Conservation (phyloP, 2,888 invertebrate species). For the Augochlorella aurata region DNA sequence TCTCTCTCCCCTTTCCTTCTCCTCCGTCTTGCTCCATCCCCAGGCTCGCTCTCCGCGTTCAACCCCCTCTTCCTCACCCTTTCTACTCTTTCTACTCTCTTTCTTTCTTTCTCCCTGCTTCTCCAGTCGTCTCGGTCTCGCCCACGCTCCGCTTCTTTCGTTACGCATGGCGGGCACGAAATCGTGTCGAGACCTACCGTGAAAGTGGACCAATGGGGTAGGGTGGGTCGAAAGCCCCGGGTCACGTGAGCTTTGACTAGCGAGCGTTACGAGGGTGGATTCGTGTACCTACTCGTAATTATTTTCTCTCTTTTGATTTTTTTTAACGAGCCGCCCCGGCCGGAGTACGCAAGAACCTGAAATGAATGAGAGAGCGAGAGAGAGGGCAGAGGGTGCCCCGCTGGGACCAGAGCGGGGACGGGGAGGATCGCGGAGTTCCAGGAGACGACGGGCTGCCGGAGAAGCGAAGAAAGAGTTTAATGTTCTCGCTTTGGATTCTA, state of each 20-base stretch:
- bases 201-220: slow-evolving; percentile 70
- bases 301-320: slow-evolving; percentile 67
- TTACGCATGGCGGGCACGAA: slow-evolving; percentile 65
- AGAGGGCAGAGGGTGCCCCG: not conserved
- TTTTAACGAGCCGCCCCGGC: slow-evolving; percentile 60
- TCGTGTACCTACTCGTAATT: slow-evolving; percentile 64
- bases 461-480: not conserved
- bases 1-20: slow-evolving; percentile 19
- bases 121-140: slow-evolving; percentile 8
- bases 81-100: slow-evolving; percentile 10
- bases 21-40: slow-evolving; percentile 15
- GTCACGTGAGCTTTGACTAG: slow-evolving; percentile 71
- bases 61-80: slow-evolving; percentile 1
- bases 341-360: slow-evolving; percentile 29
- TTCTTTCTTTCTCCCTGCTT: not conserved
- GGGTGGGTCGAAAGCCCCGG: slow-evolving; percentile 57
- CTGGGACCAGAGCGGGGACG: not conserved
- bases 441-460: not conserved
- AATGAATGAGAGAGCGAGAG: not conserved
- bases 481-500: not conserved
- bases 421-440: not conserved
- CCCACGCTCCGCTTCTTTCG: slow-evolving; percentile 51
- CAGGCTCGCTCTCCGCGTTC: slow-evolving; percentile 11
- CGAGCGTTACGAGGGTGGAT: slow-evolving; percentile 67
- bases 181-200: slow-evolving; percentile 70